These are phyloP conservation scores for Mythimna ferrago DNA, from an alignment of 2,888 invertebrate species.

Conservation along the genomic window DNA sequence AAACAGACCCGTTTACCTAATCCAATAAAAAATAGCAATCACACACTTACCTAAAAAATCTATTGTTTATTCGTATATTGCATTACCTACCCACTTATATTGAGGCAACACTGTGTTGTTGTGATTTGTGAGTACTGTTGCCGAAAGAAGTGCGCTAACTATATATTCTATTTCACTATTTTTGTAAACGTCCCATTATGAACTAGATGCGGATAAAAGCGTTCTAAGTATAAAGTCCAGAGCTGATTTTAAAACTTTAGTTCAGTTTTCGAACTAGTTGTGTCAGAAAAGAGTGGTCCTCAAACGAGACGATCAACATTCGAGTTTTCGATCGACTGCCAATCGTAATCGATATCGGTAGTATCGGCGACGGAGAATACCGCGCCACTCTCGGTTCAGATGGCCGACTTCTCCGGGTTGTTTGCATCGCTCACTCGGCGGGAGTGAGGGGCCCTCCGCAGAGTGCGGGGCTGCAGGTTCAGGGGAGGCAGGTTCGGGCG, in stretches of 20 bases:
- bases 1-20: not conserved
- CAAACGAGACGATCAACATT: constrained; percentile 86
- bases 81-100: not conserved
- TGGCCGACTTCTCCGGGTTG: constrained; percentile 86
- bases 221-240: constrained; percentile 54
- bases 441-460: constrained; percentile 87
- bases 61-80: not conserved
- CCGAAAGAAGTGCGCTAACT: constrained; percentile 45
- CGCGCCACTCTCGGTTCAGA: constrained; percentile 90
- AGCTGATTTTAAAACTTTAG: constrained; percentile 56
- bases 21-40: not conserved
- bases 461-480: constrained; percentile 91
- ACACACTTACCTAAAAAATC: constrained; percentile 1
- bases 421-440: constrained; percentile 88
- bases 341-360: constrained; percentile 86
- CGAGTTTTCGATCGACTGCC: constrained; percentile 80
- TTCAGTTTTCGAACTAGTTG: constrained; percentile 42
- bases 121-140: not conserved
- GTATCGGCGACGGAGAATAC: constrained; percentile 90
- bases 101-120: constrained; percentile 4
- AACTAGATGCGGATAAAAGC: constrained; percentile 47
- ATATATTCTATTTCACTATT: constrained; percentile 45
- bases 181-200: constrained; percentile 33
- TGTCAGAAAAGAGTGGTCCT: constrained; percentile 64
- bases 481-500: constrained; percentile 95